Evolutionary conservation across 2,797 vertebrate species (phyloP).

Genomic region (Gobionotothen gibberifrons): DNA sequence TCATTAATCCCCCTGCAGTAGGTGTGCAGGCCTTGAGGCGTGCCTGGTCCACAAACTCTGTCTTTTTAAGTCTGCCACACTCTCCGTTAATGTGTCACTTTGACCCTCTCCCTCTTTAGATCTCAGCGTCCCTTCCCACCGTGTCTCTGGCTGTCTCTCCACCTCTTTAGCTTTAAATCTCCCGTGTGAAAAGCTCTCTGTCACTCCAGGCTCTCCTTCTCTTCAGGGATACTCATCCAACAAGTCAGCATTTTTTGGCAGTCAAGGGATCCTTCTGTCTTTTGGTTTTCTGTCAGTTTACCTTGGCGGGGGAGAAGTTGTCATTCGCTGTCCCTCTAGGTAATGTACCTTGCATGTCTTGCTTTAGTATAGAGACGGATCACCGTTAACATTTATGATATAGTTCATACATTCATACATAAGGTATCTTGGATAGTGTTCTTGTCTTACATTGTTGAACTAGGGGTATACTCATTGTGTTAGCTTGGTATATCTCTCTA

Average conservation of each 20-base stretch:
- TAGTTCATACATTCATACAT: not conserved
- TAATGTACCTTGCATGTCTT: not conserved
- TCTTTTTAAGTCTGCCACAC: conserved; percentile 37
- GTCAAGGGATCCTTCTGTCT: conserved; percentile 27
- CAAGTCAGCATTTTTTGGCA: conserved; percentile 56
- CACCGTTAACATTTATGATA: not conserved
- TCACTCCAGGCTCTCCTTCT: conserved; percentile 55
- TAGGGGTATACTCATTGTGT: not conserved
- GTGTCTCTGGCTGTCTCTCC: conserved; percentile 31
- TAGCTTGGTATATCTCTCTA: not conserved
- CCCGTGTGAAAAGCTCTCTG: conserved; percentile 22
- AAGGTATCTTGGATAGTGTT: not conserved
- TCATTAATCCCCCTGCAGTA: conserved; percentile 60
- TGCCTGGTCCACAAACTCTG: conserved; percentile 38
- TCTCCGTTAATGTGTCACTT: conserved; percentile 48
- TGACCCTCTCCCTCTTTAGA: conserved; percentile 36
- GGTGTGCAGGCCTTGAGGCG: conserved; percentile 38
- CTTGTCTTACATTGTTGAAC: not conserved
- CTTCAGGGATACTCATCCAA: conserved; percentile 53
- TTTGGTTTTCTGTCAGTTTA: conserved; percentile 19
- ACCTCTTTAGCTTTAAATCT: conserved; percentile 32
- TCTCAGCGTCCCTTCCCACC: conserved; percentile 37
- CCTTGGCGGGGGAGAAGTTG: conserved; percentile 17
- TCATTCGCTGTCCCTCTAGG: conserved; percentile 6
- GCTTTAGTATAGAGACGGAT: not conserved